phyloP scores from a whole-genome alignment of 2,888 invertebrate genomes.

The Anoplius nigerrimus region DNA sequence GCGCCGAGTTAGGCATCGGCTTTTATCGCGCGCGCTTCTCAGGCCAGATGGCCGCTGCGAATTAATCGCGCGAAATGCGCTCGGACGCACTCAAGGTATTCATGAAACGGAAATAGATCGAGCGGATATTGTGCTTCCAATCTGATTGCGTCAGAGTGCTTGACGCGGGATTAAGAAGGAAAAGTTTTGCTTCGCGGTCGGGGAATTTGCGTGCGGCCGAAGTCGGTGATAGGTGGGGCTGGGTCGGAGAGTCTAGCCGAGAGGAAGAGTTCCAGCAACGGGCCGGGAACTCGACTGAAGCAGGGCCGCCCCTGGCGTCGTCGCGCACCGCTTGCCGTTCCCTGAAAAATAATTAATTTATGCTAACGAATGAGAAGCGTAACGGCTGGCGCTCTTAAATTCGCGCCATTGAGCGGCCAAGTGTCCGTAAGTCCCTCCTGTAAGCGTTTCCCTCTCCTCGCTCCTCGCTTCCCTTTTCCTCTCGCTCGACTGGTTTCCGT shows the following conservation, averaged over 20 bases:
- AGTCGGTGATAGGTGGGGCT: not conserved
- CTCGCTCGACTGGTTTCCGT: conserved; percentile 70
- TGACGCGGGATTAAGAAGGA: too few relatives aligned
- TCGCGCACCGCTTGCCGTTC: conserved; percentile 23
- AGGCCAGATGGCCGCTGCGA: too few relatives aligned
- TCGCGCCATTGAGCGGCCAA: conserved; percentile 74
- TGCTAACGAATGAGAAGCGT: conserved; percentile 74
- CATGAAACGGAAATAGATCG: too few relatives aligned
- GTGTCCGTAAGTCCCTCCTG: conserved; percentile 68
- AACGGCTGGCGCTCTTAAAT: conserved; percentile 73
- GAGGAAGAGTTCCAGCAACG: not conserved
- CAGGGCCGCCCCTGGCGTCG: conserved; percentile 34
- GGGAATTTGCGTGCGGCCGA: too few relatives aligned
- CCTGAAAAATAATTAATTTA: conserved; percentile 72
- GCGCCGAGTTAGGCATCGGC: not conserved
- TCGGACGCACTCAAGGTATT: not conserved
- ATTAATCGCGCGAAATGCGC: too few relatives aligned
- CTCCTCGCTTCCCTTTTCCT: conserved; percentile 41
- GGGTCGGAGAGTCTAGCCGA: not conserved
- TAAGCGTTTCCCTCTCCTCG: conserved; percentile 50
- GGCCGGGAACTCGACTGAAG: conserved; percentile 20
- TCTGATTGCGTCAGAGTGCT: too few relatives aligned
- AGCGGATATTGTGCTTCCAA: too few relatives aligned
- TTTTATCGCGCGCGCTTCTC: too few relatives aligned
- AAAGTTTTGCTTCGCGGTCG: too few relatives aligned